Percentiles rank a stretch among this genome's conserved stretches.
Evolutionary conservation across 2,888 invertebrate genomes (phyloP).

Genomic region (Ormyrus rosae): DNA sequence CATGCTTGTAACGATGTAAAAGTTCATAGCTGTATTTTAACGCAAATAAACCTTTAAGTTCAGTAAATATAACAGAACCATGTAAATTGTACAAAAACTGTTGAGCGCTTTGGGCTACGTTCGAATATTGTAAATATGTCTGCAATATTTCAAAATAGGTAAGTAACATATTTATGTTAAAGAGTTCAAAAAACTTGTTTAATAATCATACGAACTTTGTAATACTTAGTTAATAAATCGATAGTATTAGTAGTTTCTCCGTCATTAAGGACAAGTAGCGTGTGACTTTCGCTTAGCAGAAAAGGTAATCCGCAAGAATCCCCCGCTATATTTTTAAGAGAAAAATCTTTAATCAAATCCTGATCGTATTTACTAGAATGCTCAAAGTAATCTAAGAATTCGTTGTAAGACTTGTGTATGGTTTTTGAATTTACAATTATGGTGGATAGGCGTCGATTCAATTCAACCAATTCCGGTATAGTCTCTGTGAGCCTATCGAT

Average conservation of each 20-base stretch:
- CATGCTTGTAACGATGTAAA: not conserved
- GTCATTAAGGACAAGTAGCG: not conserved
- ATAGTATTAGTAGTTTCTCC: not conserved
- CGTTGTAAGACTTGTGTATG: not conserved
- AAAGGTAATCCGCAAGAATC: slow-evolving; percentile 1
- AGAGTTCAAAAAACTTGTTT: not conserved
- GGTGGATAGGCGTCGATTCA: slow-evolving; percentile 6
- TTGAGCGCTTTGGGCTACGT: slow-evolving; percentile 7
- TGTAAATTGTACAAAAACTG: slow-evolving; percentile 10
- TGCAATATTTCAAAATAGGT: not conserved
- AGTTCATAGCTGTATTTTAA: slow-evolving; percentile 9
- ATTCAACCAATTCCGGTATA: slow-evolving; percentile 17
- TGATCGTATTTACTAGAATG: slow-evolving; percentile 7
- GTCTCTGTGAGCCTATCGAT: not conserved
- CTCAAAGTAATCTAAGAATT: slow-evolving; percentile 3
- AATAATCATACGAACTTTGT: not conserved
- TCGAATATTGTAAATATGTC: not conserved
- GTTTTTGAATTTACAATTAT: not conserved
- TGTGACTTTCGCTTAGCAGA: not conserved
- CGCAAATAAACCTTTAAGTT: slow-evolving; percentile 3
- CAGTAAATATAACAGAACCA: not conserved
- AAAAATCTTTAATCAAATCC: not conserved
- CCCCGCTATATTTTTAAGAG: not conserved
- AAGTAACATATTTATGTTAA: not conserved
- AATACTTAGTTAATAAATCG: not conserved